phyloP scores from a whole-genome alignment of 2,888 invertebrate species.

The Sepioteuthis lessoniana region DNA sequence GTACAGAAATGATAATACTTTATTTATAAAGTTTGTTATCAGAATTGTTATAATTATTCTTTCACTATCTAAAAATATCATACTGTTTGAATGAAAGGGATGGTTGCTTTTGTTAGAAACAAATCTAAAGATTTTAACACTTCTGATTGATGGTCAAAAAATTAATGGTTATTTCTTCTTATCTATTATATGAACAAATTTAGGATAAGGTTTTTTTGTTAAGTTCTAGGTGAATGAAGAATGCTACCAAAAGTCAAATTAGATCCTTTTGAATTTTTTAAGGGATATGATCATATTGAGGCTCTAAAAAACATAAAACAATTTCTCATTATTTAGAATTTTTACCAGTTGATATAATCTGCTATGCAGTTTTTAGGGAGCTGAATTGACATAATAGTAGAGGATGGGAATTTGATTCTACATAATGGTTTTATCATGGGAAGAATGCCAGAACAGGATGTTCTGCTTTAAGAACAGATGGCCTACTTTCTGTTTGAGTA shows the following conservation, averaged over 20 bases:
- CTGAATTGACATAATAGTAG: not conserved
- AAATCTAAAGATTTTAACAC: not conserved
- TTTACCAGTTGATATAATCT: not conserved
- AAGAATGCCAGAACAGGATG: not conserved
- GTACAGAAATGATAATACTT: not conserved
- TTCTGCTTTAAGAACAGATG: not conserved
- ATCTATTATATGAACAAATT: no score
- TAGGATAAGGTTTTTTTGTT: no score
- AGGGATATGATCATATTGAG: not conserved
- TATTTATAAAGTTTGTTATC: not conserved
- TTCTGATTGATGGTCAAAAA: not conserved
- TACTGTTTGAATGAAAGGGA: no score
- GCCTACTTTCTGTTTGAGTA: not conserved
- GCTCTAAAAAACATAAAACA: not conserved
- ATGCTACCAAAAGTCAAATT: not conserved
- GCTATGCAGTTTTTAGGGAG: not conserved
- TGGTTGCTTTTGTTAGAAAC: not conserved
- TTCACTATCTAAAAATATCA: no score
- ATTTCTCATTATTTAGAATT: not conserved
- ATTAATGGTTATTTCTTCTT: not conserved
- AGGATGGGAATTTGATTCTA: not conserved
- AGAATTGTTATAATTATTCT: not conserved
- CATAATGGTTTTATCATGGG: not conserved
- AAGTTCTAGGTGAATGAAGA: not conserved
- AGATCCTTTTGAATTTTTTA: not conserved